phyloP scores from a whole-genome alignment of 1,140 invertebrate genomes.

The Drosophila hydei region DNA sequence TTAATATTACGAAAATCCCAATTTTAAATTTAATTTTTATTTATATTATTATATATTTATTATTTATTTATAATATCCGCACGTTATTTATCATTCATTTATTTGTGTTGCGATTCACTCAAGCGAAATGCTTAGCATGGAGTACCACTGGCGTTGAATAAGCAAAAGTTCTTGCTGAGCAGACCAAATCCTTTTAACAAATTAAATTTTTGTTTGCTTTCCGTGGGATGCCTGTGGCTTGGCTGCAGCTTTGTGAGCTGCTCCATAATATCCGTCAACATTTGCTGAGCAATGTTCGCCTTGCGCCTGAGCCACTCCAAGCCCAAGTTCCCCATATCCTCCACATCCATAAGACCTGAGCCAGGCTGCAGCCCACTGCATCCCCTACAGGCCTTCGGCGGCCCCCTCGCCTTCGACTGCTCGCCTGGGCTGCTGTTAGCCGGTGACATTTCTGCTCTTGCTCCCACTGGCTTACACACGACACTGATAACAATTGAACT shows the following conservation, averaged over 20 bases:
- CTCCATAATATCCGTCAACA: constrained; percentile 50
- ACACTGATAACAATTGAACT: constrained; percentile 42
- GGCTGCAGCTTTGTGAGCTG: constrained; percentile 41
- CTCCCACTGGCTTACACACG: constrained; percentile 33
- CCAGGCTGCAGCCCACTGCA: constrained; percentile 54
- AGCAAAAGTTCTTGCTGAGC: neutral
- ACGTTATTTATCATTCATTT: too few relatives aligned
- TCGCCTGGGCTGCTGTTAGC: constrained; percentile 37
- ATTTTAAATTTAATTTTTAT: too few relatives aligned
- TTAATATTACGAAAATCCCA: too few relatives aligned
- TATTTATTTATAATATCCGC: too few relatives aligned
- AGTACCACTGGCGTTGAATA: neutral
- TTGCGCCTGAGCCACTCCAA: constrained; percentile 55
- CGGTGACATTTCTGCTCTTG: constrained; percentile 59
- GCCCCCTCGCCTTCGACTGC: constrained; percentile 12
- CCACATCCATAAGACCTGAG: constrained; percentile 48
- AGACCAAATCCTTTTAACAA: neutral
- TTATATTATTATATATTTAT: too few relatives aligned
- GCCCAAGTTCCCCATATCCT: constrained; percentile 52
- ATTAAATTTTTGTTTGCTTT: constrained; percentile 9
- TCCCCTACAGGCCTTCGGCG: constrained; percentile 49
- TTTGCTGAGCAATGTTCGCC: constrained; percentile 55
- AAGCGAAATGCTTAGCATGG: too few relatives aligned
- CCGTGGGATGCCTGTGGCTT: constrained; percentile 4
- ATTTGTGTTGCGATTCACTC: too few relatives aligned